These are phyloP conservation scores for Andrena haemorrhoa DNA, from an alignment of 2,888 invertebrate genomes.

Conservation along the genomic window DNA sequence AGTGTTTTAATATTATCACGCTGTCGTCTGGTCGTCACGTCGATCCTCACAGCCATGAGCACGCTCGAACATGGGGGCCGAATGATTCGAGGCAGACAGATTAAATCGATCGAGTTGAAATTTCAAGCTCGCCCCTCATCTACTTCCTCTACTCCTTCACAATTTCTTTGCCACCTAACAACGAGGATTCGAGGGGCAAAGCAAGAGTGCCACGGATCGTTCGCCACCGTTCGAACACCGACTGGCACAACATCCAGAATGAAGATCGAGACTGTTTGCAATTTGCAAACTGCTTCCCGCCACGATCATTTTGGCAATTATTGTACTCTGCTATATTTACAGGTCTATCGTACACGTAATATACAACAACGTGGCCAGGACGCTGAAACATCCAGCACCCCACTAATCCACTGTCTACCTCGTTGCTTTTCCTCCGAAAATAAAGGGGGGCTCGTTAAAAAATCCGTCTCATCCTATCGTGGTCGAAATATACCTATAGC, in stretches of 20 bases:
- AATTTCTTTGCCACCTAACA: background rate
- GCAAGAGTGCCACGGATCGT: conserved; percentile 29
- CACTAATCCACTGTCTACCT: conserved; percentile 2
- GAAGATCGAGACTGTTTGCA: conserved; percentile 58
- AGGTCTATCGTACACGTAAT: conserved; percentile 64
- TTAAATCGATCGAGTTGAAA: background rate
- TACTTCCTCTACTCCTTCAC: no score
- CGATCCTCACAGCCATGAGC: conserved; percentile 37
- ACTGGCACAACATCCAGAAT: conserved; percentile 58
- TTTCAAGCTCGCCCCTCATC: background rate
- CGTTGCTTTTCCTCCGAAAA: conserved; percentile 7
- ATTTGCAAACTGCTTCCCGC: conserved; percentile 53
- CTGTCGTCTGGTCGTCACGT: conserved; percentile 7
- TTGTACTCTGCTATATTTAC: conserved; percentile 74
- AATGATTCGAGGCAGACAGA: conserved; percentile 29
- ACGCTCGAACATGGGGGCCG: background rate
- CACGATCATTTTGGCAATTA: conserved; percentile 73
- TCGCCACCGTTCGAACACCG: conserved; percentile 13
- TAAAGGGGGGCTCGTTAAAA: conserved; percentile 16
- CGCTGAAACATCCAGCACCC: conserved; percentile 20
- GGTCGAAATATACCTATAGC: conserved; percentile 17
- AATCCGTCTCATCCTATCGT: conserved; percentile 4
- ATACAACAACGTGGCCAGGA: conserved; percentile 44
- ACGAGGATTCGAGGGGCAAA: background rate
- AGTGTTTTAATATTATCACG: conserved; percentile 41